Evolutionary conservation across 1,140 invertebrate species (phyloP), one percentile per base, ranked within the genome.

Genomic region (Papilio helenus): DNA sequence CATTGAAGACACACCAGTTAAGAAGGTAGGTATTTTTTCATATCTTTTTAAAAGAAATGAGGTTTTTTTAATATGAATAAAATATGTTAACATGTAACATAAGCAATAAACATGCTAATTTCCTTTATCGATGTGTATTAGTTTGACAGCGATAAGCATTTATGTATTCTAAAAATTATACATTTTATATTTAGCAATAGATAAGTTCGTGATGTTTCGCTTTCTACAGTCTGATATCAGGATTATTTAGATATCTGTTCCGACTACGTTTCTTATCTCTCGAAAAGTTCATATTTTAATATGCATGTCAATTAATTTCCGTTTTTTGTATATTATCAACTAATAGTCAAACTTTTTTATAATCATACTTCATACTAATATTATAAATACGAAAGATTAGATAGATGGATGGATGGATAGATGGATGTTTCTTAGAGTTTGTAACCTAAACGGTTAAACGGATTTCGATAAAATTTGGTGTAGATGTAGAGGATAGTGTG

Each of bases 1-100:
- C 88, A 85, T 85, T 91, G 72, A 86, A 88, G 79, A 90, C 91
- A 46, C 85, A 83, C 68, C 84, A 89, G 72, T 85, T 93, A 83
- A 87, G 91, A 85, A 90, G 92, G 92, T 92, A 86, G 84, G 86
- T 77, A 77, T 80, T 29, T 65, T 65, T 29, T 65, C 26, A 7
- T 29, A 29, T 61, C 14, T 58, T 23, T 58, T 12, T 46, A 10
- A 46, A 14, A 0, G 44, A 12, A 12, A 46, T 1, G 4, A 34
- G 4, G 34, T 4, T 34, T 34, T n/a, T 34, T 34, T 34, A 4
- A 34, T 34, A 3, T 34, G 4, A 34, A 2, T 10, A 61, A 61
- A 23, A 61, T 61, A 61, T 61, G 7, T 61, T 20, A 12, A 20
- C 9, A 1, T 26, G 9, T 61, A 61, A 20, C 51, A 10, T 20